Evolutionary conservation across 1,140 invertebrate genomes (phyloP).

Genomic region (Ephestia elutella): DNA sequence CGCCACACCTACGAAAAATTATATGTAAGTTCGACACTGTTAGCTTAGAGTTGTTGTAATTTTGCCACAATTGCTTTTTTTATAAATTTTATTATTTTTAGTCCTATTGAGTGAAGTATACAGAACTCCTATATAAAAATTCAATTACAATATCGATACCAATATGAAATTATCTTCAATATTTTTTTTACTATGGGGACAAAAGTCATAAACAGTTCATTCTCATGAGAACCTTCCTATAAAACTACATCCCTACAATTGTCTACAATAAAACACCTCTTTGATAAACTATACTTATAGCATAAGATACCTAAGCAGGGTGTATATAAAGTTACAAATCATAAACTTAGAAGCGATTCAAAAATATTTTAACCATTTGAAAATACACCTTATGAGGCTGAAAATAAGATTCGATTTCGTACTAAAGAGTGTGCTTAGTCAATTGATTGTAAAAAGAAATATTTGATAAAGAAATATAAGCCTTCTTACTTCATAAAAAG

Average conservation of each 20-base stretch:
- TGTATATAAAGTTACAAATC: background rate
- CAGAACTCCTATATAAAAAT: too few species aligned
- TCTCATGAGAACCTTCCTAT: background rate
- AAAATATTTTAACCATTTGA: background rate
- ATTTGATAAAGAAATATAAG: slow-evolving; percentile 7
- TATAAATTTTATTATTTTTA: too few species aligned
- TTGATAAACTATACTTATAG: background rate
- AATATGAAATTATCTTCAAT: too few species aligned
- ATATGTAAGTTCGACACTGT: too few species aligned
- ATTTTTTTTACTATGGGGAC: too few species aligned
- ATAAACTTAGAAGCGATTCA: background rate
- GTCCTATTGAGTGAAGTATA: too few species aligned
- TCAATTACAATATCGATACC: too few species aligned
- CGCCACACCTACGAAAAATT: too few species aligned
- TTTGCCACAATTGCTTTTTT: too few species aligned
- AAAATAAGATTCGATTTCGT: background rate
- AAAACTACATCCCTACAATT: background rate
- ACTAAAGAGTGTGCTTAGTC: too few species aligned
- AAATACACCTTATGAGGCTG: background rate
- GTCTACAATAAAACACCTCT: slow-evolving; percentile 1
- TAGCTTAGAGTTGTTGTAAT: too few species aligned
- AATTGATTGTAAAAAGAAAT: background rate
- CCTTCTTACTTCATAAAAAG: slow-evolving; percentile 16
- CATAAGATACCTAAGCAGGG: background rate
- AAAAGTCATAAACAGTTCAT: background rate